These are phyloP conservation scores for Eilema depressum DNA, from an alignment of 2,888 invertebrate genomes.

Conservation along the genomic window DNA sequence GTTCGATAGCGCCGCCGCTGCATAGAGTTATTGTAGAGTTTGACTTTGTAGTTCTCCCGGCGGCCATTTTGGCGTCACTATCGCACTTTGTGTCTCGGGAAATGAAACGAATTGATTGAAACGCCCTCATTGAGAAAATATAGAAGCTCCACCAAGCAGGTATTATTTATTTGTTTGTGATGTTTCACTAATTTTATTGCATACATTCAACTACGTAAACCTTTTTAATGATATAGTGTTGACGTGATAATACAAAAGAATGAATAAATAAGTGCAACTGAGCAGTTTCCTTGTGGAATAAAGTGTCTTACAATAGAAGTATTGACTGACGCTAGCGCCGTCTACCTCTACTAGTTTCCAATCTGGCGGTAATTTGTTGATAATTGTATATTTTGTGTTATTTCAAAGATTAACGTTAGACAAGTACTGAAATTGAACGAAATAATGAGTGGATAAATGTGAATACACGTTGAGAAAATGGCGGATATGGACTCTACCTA, in stretches of 20 bases:
- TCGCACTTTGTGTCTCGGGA: conserved; percentile 56
- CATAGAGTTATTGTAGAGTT: neutral
- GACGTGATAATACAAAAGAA: conserved; percentile 21
- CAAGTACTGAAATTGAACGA: neutral
- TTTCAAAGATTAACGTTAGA: neutral
- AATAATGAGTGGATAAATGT: conserved; percentile 26
- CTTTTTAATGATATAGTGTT: conserved; percentile 18
- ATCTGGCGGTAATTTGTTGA: conserved; percentile 69
- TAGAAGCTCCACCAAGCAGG: conserved; percentile 63
- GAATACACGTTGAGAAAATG: conserved; percentile 50
- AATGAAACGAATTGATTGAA: conserved; percentile 68
- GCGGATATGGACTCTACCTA: conserved; percentile 41
- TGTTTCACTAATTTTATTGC: conserved; percentile 20
- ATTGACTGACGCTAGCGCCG: conserved; percentile 79
- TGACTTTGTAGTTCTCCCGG: conserved; percentile 52
- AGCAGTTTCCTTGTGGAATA: conserved; percentile 34
- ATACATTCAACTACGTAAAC: neutral
- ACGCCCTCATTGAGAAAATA: conserved; percentile 81
- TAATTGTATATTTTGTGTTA: conserved; percentile 41
- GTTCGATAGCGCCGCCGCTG: neutral
- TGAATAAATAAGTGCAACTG: conserved; percentile 41
- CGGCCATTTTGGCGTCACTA: conserved; percentile 81
- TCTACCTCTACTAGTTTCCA: conserved; percentile 65
- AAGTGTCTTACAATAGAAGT: conserved; percentile 42
- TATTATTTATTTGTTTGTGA: conserved; percentile 37